Conservation (phyloP, 2,113 vertebrate genomes). For the Physeter macrocephalus region DNA sequence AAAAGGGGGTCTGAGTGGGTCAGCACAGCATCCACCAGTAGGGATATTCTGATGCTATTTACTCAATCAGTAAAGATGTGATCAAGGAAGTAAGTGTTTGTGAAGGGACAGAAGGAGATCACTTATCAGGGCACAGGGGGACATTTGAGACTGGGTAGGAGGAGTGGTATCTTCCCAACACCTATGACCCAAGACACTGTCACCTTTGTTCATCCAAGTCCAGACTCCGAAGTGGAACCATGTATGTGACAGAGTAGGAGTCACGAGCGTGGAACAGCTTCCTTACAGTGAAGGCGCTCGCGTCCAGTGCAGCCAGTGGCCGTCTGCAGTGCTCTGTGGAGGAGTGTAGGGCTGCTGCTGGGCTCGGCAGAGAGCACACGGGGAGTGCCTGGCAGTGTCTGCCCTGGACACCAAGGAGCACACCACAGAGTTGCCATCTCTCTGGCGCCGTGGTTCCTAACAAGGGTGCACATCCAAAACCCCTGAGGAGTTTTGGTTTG, state of each 20-base stretch:
- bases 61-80: background rate
- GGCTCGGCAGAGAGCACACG: background rate
- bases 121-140: background rate
- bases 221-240: too few species aligned
- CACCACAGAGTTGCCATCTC: background rate
- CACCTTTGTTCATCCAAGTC: background rate
- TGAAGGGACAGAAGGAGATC: background rate
- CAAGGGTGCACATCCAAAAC: background rate
- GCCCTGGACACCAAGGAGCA: background rate
- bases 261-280: accelerated
- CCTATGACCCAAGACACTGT: background rate
- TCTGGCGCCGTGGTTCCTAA: background rate
- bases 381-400: background rate
- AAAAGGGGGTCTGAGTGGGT: background rate
- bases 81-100: background rate
- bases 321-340: background rate
- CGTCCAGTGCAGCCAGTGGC: too few species aligned
- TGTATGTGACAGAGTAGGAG: background rate
- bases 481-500: background rate
- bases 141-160: background rate
- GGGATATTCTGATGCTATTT: background rate
- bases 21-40: background rate
- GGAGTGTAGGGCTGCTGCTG: background rate
- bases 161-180: background rate
- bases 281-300: background rate